Evolutionary conservation across 2,797 vertebrate species (phyloP).

Genomic region (Danionella dracula): DNA sequence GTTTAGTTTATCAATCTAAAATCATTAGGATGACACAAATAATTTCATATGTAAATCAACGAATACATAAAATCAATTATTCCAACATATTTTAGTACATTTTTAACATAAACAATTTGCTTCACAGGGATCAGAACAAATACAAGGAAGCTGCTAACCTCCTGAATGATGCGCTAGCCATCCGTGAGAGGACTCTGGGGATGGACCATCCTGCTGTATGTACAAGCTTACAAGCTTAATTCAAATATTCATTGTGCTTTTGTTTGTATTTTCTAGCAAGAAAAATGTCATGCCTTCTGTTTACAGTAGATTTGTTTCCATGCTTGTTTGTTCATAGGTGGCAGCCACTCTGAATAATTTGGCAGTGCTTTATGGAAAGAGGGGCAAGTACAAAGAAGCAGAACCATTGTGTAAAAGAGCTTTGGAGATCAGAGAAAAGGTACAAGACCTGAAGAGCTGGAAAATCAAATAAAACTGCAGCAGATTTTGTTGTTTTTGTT

Average conservation of each 20-base stretch:
- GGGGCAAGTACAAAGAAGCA: conserved; percentile 82
- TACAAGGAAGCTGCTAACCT: conserved; percentile 86
- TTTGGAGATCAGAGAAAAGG: conserved; percentile 85
- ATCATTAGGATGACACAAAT: no score
- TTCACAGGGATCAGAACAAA: conserved; percentile 82
- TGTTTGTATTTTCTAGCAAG: no score
- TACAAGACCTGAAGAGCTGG: conserved; percentile 36
- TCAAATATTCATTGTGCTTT: no score
- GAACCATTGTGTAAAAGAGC: conserved; percentile 86
- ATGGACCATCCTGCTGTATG: conserved; percentile 82
- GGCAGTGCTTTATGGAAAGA: conserved; percentile 83
- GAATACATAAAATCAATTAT: no score
- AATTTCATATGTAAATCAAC: no score
- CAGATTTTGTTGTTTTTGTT: no score
- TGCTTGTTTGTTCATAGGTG: conserved; percentile 62
- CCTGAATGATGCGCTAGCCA: conserved; percentile 80
- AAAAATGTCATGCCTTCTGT: no score
- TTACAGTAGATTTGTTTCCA: no score
- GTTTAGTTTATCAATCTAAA: no score
- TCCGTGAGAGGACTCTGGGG: conserved; percentile 84
- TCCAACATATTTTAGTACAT: no score
- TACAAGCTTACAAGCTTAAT: background rate
- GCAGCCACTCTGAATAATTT: conserved; percentile 87
- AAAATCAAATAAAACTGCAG: no score
- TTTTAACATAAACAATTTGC: background rate